phyloP scores from a whole-genome alignment of 1,140 invertebrate genomes.

The Tetraneura akinire region DNA sequence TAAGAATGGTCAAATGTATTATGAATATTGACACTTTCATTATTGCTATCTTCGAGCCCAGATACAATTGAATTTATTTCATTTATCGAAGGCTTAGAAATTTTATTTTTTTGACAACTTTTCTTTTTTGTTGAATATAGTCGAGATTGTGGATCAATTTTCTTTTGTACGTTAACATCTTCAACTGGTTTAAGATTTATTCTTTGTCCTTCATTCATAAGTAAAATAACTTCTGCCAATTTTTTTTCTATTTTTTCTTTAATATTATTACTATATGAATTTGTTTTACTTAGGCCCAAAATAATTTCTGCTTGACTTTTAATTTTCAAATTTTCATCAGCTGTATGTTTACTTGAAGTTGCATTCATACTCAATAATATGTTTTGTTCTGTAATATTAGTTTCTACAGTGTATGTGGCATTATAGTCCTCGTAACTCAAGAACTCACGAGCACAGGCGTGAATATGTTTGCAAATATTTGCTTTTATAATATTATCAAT shows the following conservation, averaged over 20 bases:
- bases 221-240: not conserved
- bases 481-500: constrained; percentile 19
- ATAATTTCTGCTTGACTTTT: not conserved
- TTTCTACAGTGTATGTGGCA: not conserved
- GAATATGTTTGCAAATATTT: constrained; percentile 12
- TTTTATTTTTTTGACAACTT: no score
- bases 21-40: no score
- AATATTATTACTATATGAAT: not conserved
- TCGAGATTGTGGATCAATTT: not conserved
- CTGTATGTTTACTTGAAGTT: not conserved
- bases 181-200: not conserved
- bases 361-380: not conserved
- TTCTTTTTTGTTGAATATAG: not conserved
- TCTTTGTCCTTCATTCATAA: not conserved
- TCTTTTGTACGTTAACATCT: not conserved
- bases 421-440: not conserved
- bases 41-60: no score
- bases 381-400: not conserved
- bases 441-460: not conserved
- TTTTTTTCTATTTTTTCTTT: constrained; percentile 12
- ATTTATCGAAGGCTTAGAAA: no score
- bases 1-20: no score
- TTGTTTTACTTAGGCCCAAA: not conserved
- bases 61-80: no score
- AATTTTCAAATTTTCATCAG: not conserved